A percentile compares a stretch with the other conserved stretches of the same genome.
Conservation (phyloP, 2,113 vertebrate species). For the Barbus barbus region DNA sequence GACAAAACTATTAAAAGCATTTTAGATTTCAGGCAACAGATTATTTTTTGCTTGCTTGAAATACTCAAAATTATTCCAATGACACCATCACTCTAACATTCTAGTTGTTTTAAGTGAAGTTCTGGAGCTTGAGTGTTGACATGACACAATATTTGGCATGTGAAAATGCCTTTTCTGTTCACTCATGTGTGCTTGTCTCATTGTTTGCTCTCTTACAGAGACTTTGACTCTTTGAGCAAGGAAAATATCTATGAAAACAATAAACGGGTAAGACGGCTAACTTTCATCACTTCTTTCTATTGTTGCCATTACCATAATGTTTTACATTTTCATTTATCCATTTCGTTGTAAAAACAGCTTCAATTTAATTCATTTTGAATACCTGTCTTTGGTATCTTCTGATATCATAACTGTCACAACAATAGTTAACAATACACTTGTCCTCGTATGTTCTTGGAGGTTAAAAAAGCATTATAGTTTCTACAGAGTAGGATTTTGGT, state of each 20-base stretch:
- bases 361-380: neutral
- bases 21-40: neutral
- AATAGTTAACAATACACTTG: neutral
- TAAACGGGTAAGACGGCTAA: slow-evolving; percentile 83
- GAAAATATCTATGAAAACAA: slow-evolving; percentile 95
- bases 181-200: slow-evolving; percentile 5
- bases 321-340: neutral
- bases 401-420: neutral
- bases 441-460: neutral
- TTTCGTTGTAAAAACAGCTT: neutral
- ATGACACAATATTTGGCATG: neutral
- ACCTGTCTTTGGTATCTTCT: neutral
- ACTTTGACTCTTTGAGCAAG: slow-evolving; percentile 87
- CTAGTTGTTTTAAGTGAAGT: neutral
- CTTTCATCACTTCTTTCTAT: neutral
- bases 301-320: neutral
- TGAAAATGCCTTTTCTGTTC: neutral
- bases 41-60: neutral
- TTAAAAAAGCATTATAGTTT: neutral
- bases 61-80: neutral
- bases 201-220: slow-evolving; percentile 69
- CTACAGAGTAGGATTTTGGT: neutral
- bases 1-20: neutral
- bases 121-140: neutral
- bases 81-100: neutral